These are phyloP conservation scores for Lasioglossum vierecki DNA, from an alignment of 2,888 invertebrate species.

Conservation along the genomic window DNA sequence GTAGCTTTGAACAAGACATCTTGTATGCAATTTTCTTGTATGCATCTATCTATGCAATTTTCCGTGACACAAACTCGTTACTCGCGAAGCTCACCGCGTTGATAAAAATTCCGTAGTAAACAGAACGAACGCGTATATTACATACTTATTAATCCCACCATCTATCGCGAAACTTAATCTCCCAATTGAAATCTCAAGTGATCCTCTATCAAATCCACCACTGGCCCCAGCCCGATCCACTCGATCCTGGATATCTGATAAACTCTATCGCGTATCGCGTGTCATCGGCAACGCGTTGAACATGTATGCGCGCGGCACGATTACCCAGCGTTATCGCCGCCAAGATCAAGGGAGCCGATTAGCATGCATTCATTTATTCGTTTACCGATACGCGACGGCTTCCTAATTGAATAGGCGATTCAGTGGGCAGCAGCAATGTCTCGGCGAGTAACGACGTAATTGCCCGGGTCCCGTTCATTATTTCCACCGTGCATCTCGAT, in stretches of 20 bases:
- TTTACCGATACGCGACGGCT: background rate
- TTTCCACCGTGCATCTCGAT: background rate
- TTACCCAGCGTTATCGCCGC: background rate
- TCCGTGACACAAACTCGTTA: background rate
- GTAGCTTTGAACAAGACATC: too few relatives aligned
- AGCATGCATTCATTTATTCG: slow-evolving; percentile 1
- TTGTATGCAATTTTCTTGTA: too few relatives aligned
- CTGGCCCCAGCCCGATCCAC: background rate
- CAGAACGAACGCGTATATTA: background rate
- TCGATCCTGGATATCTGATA: background rate
- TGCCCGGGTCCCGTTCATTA: background rate
- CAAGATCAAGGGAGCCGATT: slow-evolving; percentile 10
- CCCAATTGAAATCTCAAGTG: background rate
- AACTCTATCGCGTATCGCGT: background rate
- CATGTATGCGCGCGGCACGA: background rate
- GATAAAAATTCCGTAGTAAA: background rate
- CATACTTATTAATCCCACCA: background rate
- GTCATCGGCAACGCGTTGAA: background rate
- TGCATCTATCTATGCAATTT: too few relatives aligned
- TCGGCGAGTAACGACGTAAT: slow-evolving; percentile 4
- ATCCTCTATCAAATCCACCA: background rate
- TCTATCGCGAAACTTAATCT: background rate
- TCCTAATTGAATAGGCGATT: slow-evolving; percentile 7
- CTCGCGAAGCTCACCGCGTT: background rate
- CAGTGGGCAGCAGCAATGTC: background rate